Conservation (phyloP, 92 coral and sea anemone genomes). For the Actinernus sp. region DNA sequence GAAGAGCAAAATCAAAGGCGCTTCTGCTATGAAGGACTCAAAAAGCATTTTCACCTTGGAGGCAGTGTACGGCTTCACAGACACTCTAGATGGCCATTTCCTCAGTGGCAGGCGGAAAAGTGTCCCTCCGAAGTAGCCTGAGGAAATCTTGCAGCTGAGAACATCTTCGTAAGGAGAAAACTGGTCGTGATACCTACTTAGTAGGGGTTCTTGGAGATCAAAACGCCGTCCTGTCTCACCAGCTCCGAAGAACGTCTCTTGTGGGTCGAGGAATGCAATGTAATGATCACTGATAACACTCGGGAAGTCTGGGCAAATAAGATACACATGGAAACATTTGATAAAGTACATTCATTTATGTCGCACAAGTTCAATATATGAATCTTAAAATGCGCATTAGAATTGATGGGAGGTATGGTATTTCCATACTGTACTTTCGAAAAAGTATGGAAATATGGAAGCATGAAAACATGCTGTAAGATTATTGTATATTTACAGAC, state of each 20-base stretch:
- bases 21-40: conserved; percentile 90
- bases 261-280: conserved; percentile 93
- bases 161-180: conserved; percentile 90
- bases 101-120: conserved; percentile 93
- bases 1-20: conserved; percentile 78
- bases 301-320: conserved; percentile 73
- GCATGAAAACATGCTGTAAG: too few relatives aligned
- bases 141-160: conserved; percentile 82
- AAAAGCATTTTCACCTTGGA: conserved; percentile 73
- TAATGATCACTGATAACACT: conserved; percentile 88
- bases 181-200: conserved; percentile 80
- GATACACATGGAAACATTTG: background rate
- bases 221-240: conserved; percentile 91
- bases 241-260: conserved; percentile 87
- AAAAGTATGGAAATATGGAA: too few relatives aligned
- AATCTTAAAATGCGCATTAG: background rate
- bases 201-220: conserved; percentile 67
- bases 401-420: too few relatives aligned
- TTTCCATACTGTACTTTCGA: too few relatives aligned
- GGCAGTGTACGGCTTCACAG: conserved; percentile 85
- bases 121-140: conserved; percentile 78
- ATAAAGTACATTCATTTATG: background rate
- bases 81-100: conserved; percentile 92
- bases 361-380: background rate
- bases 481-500: too few relatives aligned